Conservation (phyloP, 2,888 invertebrate species). For the Podabrus alpinus region DNA sequence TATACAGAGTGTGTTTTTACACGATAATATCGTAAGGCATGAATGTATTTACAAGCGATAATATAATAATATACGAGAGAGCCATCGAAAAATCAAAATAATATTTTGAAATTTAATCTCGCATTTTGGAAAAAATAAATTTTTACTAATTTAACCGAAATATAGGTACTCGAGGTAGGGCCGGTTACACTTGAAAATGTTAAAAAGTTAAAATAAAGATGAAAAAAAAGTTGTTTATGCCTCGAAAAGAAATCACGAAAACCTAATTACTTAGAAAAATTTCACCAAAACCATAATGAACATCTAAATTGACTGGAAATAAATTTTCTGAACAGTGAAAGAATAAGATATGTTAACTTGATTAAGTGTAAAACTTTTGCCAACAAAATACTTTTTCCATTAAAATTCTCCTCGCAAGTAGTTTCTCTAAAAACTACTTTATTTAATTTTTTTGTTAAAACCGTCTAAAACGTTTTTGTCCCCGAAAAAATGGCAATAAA, state of each 20-base stretch:
- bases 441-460: not conserved
- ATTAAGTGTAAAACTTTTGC: conserved; percentile 1
- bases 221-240: not conserved
- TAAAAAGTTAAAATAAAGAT: too few species aligned
- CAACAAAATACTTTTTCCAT: not conserved
- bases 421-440: not conserved
- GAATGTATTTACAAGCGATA: too few species aligned
- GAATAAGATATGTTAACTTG: not conserved
- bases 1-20: not conserved
- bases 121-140: too few species aligned
- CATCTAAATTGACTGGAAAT: conserved; percentile 9
- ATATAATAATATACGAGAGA: too few species aligned
- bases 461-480: not conserved
- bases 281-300: conserved; percentile 1
- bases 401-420: not conserved
- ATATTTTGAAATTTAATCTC: too few species aligned
- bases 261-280: not conserved
- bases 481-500: not conserved
- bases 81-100: too few species aligned
- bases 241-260: not conserved
- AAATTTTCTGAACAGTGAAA: conserved; percentile 13
- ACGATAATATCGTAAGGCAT: too few species aligned
- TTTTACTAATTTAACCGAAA: too few species aligned
- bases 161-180: too few species aligned
- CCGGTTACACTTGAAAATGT: too few species aligned